Evolutionary conservation across 2,888 invertebrate genomes (phyloP).

Genomic region (Archips crataeganus): DNA sequence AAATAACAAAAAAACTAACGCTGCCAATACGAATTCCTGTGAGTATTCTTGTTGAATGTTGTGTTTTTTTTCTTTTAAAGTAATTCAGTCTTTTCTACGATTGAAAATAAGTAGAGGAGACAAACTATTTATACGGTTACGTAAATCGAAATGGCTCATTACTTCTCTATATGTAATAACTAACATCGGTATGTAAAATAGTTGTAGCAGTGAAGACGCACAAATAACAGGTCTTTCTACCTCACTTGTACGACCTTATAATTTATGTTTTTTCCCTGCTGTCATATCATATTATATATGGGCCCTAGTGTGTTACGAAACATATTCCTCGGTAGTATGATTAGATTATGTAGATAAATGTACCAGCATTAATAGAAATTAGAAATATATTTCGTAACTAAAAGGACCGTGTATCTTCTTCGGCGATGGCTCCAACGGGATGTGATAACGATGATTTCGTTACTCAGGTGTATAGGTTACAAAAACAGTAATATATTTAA

Average conservation of each 20-base stretch:
- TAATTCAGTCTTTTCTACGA: conserved; percentile 82
- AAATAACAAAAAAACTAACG: conserved; percentile 62
- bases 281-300: conserved; percentile 45
- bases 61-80: conserved; percentile 65
- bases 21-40: conserved; percentile 68
- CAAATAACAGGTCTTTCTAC: conserved; percentile 57
- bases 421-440: conserved; percentile 59
- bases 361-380: conserved; percentile 33
- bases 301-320: conserved; percentile 64
- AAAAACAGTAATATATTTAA: conserved; percentile 70
- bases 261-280: conserved; percentile 64
- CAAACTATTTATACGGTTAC: conserved; percentile 65
- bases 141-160: conserved; percentile 75
- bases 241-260: conserved; percentile 45
- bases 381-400: conserved; percentile 62
- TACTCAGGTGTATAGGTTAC: conserved; percentile 54
- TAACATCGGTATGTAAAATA: conserved; percentile 85
- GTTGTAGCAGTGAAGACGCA: conserved; percentile 67
- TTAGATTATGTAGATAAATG: conserved; percentile 29
- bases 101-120: conserved; percentile 72
- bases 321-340: conserved; percentile 48
- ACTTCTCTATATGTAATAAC: conserved; percentile 74
- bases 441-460: conserved; percentile 62
- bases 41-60: conserved; percentile 78
- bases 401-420: conserved; percentile 55